Conservation (phyloP, 2,888 invertebrate genomes). For the Trichacis sp. region DNA sequence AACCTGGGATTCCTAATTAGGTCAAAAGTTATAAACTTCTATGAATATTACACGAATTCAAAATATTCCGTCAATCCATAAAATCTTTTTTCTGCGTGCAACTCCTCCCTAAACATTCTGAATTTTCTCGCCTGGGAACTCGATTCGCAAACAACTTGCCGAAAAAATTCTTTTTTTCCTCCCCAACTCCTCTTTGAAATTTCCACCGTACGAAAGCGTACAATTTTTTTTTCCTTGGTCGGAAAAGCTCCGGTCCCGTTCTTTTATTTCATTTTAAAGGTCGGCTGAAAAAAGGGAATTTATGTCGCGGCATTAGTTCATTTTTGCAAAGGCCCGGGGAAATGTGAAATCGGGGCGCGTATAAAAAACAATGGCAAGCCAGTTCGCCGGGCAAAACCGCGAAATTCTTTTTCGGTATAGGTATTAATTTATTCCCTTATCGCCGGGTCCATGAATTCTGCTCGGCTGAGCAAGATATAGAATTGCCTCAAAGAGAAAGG, state of each 20-base stretch:
- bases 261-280: background rate
- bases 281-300: background rate
- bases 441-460: slow-evolving; percentile 6
- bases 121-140: too few relatives aligned
- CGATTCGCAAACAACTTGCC: too few relatives aligned
- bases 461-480: slow-evolving; percentile 14
- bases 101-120: too few relatives aligned
- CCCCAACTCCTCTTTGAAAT: background rate
- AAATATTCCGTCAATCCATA: too few relatives aligned
- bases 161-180: too few relatives aligned
- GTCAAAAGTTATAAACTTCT: too few relatives aligned
- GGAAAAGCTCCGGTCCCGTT: background rate
- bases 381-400: background rate
- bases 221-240: background rate
- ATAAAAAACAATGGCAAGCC: slow-evolving; percentile 1
- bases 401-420: background rate
- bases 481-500: slow-evolving; percentile 11
- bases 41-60: too few relatives aligned
- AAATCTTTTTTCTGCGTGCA: too few relatives aligned
- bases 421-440: slow-evolving; percentile 7
- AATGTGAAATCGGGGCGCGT: background rate
- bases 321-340: background rate
- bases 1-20: too few relatives aligned
- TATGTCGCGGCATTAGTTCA: background rate
- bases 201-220: background rate